Evolutionary conservation across 2,797 vertebrate genomes (phyloP), one percentile per base, ranked within the genome.

Genomic region (Phoeniculus purpureus): DNA sequence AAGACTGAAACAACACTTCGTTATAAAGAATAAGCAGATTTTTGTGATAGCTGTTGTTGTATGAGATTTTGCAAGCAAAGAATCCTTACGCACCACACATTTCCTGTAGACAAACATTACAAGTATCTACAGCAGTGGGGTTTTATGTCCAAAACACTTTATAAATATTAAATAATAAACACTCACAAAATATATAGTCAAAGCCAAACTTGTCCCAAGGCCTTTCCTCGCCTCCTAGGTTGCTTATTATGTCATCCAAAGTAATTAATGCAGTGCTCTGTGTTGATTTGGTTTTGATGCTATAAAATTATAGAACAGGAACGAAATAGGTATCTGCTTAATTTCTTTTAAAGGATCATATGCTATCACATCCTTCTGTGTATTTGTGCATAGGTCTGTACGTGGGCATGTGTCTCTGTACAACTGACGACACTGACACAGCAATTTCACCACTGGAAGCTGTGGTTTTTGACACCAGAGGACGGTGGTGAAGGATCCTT

Each of bases 1-100:
- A 93, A 72, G 70, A 80, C 66, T 91, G 86, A 87, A 94, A 81
- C 76, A 87, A 83, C 84, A 71, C 79, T 47, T 89, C 31, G 50
- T 89, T 80, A 67, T 32, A 82, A 76, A 93, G 86, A 94, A 94
- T 82, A 81, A 94, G 76, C 94, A 94, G 92, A 94, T 89, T 94
- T 94, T 94, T 67, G 73, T 64, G 93, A 93, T 83, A 89, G 84
- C 64, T 56, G 81, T 89, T 92, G 95, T 90, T 11, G 1, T 87
- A 56, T 64, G 70, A 87, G 77, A 85, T 94, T 83, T 83, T 70
- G 61, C 64, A 76, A 93, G 56, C 31, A 76, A 87, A 82, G 84
- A 76, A 16, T 73, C 37, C 43, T 37, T 37, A 37, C 8, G 37
- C 37, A 37, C 37, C 37, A 37, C 37, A 37, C 37, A 26, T 73